Percentiles rank a stretch among this genome's conserved stretches.
Conservation (phyloP, 2,888 invertebrate species). For the Venusia cambrica region DNA sequence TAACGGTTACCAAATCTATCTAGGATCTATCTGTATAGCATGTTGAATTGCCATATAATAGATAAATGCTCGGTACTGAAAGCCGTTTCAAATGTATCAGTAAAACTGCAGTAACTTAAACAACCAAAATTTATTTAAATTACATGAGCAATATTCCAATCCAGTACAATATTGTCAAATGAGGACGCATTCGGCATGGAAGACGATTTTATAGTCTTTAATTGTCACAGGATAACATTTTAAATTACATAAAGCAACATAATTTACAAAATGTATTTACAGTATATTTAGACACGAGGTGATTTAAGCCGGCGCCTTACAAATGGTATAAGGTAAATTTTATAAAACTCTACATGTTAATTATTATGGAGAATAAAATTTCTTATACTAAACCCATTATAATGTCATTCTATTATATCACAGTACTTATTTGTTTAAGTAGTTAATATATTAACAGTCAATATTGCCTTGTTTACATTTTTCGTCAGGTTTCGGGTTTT, state of each 20-base stretch:
- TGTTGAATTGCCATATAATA: too few relatives aligned
- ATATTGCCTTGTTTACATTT: conserved; percentile 24
- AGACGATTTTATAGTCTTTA: conserved; percentile 5
- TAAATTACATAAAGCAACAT: neutral
- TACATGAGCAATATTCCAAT: conserved; percentile 34
- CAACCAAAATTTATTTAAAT: conserved; percentile 28
- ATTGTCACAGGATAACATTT: neutral
- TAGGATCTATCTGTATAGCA: too few relatives aligned
- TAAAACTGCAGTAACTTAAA: conserved; percentile 8
- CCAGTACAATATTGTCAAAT: conserved; percentile 15
- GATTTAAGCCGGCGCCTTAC: conserved; percentile 24
- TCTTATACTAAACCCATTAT: conserved; percentile 35
- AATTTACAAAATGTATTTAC: conserved; percentile 1
- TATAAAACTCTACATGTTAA: conserved; percentile 34
- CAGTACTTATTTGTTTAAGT: conserved; percentile 37
- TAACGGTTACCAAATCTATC: too few relatives aligned
- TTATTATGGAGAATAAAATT: conserved; percentile 31
- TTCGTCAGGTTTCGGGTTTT: neutral
- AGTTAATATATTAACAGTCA: conserved; percentile 39
- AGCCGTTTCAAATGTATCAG: too few relatives aligned
- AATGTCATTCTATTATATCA: conserved; percentile 51
- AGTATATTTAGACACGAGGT: neutral
- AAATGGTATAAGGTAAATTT: conserved; percentile 20
- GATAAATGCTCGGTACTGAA: too few relatives aligned
- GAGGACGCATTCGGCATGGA: conserved; percentile 9